Evolutionary conservation across 2,113 vertebrate genomes (phyloP).

Genomic region (Penelope pileata): DNA sequence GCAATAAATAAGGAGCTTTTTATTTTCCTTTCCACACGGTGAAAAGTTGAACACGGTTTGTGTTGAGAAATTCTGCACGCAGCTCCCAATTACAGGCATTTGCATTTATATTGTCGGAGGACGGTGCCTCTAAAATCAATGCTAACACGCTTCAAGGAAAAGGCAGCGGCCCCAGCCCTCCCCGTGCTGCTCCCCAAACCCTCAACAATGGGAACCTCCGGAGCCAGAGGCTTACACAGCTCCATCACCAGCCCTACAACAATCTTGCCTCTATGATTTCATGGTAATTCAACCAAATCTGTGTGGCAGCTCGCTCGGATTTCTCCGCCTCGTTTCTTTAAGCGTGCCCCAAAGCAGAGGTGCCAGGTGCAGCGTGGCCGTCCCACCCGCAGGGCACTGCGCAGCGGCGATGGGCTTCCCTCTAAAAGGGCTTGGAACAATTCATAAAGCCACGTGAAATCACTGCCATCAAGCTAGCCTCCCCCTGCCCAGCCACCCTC

Average conservation of each 20-base stretch:
- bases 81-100: slow-evolving; percentile 63
- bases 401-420: not conserved
- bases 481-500: not conserved
- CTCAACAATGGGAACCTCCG: slow-evolving; percentile 25
- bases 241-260: slow-evolving; percentile 18
- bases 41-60: slow-evolving; percentile 64
- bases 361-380: not conserved
- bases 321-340: not conserved
- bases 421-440: slow-evolving; percentile 3
- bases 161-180: slow-evolving; percentile 24
- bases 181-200: slow-evolving; percentile 37
- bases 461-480: not conserved
- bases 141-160: slow-evolving; percentile 66
- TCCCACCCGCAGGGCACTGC: not conserved
- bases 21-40: slow-evolving; percentile 57
- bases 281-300: not conserved
- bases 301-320: not conserved
- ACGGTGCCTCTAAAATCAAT: slow-evolving; percentile 67
- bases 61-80: slow-evolving; percentile 59
- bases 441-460: not conserved
- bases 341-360: not conserved
- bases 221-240: slow-evolving; percentile 25
- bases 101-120: slow-evolving; percentile 73
- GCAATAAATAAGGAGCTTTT: slow-evolving; percentile 57
- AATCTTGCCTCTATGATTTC: not conserved